Evolutionary conservation across 1,140 invertebrate genomes (phyloP).

Genomic region (Rhizoglyphus robini): DNA sequence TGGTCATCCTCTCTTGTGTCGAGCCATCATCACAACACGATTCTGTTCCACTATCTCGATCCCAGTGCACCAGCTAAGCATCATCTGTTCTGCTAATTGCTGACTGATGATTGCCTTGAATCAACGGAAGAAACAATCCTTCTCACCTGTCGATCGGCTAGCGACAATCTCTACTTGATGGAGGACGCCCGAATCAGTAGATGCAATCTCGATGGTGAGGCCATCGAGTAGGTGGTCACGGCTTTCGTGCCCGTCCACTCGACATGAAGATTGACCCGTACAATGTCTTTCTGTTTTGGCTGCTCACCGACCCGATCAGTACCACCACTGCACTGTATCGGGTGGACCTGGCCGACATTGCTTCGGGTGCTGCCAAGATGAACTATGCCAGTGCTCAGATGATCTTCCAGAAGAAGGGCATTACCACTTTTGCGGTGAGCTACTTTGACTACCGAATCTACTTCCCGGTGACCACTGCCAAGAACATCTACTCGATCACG

Average conservation of each 20-base stretch:
- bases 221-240: conserved; percentile 50
- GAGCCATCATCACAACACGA: no score
- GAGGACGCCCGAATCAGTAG: conserved; percentile 44
- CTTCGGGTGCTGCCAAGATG: background rate
- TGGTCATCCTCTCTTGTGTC: no score
- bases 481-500: conserved; percentile 62
- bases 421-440: conserved; percentile 62
- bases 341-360: conserved; percentile 50
- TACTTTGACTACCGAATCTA: conserved; percentile 63
- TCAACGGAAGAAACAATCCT: conserved; percentile 45
- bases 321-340: conserved; percentile 54
- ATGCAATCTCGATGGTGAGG: conserved; percentile 52
- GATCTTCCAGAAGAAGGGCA: background rate
- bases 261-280: conserved; percentile 78
- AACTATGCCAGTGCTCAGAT: conserved; percentile 1
- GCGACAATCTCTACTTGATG: conserved; percentile 61
- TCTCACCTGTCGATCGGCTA: conserved; percentile 63
- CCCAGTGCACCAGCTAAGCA: no score
- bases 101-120: no score
- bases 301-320: background rate
- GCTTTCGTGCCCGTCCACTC: conserved; percentile 47
- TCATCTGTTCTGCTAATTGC: no score
- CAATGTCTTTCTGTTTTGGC: conserved; percentile 52
- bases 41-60: no score
- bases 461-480: conserved; percentile 50